phyloP scores from a whole-genome alignment of 2,888 invertebrate species.

The Gerris lacustris region DNA sequence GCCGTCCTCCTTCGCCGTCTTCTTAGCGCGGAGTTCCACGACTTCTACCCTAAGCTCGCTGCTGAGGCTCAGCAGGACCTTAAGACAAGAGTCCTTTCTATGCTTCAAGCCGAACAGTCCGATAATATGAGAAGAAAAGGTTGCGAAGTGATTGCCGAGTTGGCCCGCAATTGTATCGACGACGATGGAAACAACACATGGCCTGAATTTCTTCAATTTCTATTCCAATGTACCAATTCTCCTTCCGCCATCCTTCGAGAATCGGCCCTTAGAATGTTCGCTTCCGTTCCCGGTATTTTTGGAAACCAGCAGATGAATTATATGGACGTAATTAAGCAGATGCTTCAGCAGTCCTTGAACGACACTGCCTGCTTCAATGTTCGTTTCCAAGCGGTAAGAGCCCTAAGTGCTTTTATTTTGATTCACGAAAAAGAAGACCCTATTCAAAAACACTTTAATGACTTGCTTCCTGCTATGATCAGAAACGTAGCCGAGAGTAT shows the following conservation, averaged over 20 bases:
- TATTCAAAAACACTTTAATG: conserved; percentile 76
- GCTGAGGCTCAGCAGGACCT: conserved; percentile 72
- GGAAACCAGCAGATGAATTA: conserved; percentile 89
- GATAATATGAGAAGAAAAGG: conserved; percentile 70
- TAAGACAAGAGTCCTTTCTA: conserved; percentile 71
- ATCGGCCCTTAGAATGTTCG: conserved; percentile 86
- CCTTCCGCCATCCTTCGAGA: conserved; percentile 74
- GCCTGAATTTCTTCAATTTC: conserved; percentile 84
- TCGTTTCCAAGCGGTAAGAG: conserved; percentile 68
- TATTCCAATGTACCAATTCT: conserved; percentile 87
- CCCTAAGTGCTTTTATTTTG: conserved; percentile 75
- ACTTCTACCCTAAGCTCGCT: conserved; percentile 78
- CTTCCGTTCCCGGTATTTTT: conserved; percentile 84
- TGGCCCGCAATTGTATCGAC: conserved; percentile 85
- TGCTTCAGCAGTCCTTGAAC: conserved; percentile 72
- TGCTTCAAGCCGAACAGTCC: conserved; percentile 70
- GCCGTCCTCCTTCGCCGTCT: conserved; percentile 85
- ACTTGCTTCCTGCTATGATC: conserved; percentile 66
- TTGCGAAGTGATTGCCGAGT: conserved; percentile 91
- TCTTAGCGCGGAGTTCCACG: conserved; percentile 77
- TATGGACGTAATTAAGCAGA: conserved; percentile 84
- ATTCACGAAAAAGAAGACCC: conserved; percentile 87
- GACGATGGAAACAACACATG: conserved; percentile 92
- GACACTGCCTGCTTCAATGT: conserved; percentile 58
- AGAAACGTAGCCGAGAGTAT: conserved; percentile 70